Percentiles rank a stretch among this genome's conserved stretches.
Conservation (phyloP, 2,797 vertebrate species). For the Danio aesculapii region DNA sequence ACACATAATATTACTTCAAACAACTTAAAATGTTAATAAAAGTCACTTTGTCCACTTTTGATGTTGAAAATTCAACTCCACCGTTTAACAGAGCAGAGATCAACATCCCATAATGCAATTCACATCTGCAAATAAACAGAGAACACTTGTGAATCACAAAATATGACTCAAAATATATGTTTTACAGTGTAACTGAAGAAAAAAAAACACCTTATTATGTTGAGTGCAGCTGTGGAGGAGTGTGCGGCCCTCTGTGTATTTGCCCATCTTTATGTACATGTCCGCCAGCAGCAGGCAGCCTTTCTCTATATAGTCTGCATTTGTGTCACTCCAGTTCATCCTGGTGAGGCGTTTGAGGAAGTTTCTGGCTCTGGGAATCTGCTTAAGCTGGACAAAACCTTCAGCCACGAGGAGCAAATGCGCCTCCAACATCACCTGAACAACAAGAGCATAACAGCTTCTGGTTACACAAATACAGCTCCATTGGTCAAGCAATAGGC, state of each 20-base stretch:
- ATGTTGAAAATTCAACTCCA: no score
- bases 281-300: conserved; percentile 78
- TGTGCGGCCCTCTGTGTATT: conserved; percentile 74
- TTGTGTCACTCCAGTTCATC: conserved; percentile 62
- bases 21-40: no score
- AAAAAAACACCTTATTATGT: conserved; percentile 82
- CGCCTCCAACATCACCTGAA: conserved; percentile 45
- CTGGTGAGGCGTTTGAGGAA: conserved; percentile 74
- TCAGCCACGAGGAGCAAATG: conserved; percentile 72
- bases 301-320: conserved; percentile 71
- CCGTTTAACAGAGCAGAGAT: no score
- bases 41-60: no score
- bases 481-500: no score
- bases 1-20: no score
- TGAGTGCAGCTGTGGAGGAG: conserved; percentile 75
- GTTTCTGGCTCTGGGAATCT: conserved; percentile 74
- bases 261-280: conserved; percentile 77
- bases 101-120: no score
- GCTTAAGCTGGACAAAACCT: conserved; percentile 70
- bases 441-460: not conserved
- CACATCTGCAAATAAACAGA: no score
- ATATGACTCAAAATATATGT: no score
- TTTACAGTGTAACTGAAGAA: no score
- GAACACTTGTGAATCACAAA: no score
- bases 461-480: no score